These are phyloP conservation scores for Arctopsyche grandis DNA, from an alignment of 1,140 invertebrate species.

Conservation along the genomic window DNA sequence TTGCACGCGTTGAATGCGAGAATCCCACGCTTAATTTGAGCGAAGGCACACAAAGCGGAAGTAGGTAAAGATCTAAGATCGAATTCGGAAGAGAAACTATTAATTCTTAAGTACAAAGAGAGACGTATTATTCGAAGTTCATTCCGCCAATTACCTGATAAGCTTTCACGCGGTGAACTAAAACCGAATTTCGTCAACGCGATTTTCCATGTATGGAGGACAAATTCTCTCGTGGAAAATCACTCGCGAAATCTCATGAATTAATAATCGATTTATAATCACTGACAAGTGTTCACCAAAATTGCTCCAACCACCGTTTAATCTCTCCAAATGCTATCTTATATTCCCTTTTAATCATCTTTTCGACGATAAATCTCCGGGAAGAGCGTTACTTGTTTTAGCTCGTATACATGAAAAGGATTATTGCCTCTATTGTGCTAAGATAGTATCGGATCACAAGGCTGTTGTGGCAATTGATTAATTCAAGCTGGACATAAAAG, in stretches of 20 bases:
- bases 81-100: background rate
- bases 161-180: background rate
- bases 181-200: background rate
- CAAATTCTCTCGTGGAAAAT: background rate
- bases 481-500: no score
- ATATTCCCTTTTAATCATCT: conserved; percentile 38
- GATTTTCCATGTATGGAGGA: background rate
- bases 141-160: conserved; percentile 18
- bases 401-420: background rate
- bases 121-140: background rate
- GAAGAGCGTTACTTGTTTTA: background rate
- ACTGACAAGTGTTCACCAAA: background rate
- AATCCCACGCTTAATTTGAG: conserved; percentile 24
- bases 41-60: background rate
- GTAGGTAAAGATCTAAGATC: background rate
- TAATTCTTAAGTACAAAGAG: conserved; percentile 10
- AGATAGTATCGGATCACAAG: no score
- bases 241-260: background rate
- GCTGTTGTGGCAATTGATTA: no score
- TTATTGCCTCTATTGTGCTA: background rate
- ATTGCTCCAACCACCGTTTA: background rate
- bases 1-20: background rate
- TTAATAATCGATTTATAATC: background rate
- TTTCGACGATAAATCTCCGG: conserved; percentile 34
- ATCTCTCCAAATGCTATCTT: background rate